A percentile compares a stretch with the other conserved stretches of the same genome.
Evolutionary conservation across 37 sponge, comb jelly and placozoan genomes (phyloP).

Genomic region (Trichoplax adhaerens): DNA sequence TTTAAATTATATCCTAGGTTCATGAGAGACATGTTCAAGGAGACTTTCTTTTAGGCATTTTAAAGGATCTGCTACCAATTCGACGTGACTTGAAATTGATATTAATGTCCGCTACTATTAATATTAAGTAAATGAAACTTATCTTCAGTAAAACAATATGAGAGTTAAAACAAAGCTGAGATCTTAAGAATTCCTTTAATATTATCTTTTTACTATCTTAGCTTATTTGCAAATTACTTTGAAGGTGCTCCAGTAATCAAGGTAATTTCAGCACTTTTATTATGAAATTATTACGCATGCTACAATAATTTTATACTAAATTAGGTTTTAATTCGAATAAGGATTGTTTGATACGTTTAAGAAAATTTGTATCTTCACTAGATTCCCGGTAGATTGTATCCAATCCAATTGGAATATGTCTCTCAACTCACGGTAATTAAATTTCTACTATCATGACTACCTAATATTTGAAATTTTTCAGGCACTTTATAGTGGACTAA

Average conservation of each 20-base stretch:
- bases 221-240: slow-evolving; percentile 60
- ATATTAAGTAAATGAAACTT: slow-evolving; percentile 21
- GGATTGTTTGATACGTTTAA: no score
- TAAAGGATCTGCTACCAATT: slow-evolving; percentile 31
- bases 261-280: slow-evolving; percentile 13
- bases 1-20: slow-evolving; percentile 19
- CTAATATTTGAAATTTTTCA: no score
- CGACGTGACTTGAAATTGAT: slow-evolving; percentile 65
- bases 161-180: no score
- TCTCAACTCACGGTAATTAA: slow-evolving; percentile 13
- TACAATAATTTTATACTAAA: not conserved
- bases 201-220: not conserved
- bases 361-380: not conserved
- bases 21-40: slow-evolving; percentile 83
- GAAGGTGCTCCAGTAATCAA: slow-evolving; percentile 52
- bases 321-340: no score
- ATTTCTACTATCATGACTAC: not conserved
- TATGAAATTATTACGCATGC: not conserved
- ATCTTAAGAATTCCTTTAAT: no score
- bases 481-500: no score
- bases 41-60: slow-evolving; percentile 74
- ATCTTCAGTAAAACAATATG: no score
- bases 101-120: slow-evolving; percentile 93
- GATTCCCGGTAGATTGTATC: slow-evolving; percentile 73
- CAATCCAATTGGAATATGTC: slow-evolving; percentile 57